Evolutionary conservation across 2,113 vertebrate genomes (phyloP).

Genomic region (Strigops habroptila): DNA sequence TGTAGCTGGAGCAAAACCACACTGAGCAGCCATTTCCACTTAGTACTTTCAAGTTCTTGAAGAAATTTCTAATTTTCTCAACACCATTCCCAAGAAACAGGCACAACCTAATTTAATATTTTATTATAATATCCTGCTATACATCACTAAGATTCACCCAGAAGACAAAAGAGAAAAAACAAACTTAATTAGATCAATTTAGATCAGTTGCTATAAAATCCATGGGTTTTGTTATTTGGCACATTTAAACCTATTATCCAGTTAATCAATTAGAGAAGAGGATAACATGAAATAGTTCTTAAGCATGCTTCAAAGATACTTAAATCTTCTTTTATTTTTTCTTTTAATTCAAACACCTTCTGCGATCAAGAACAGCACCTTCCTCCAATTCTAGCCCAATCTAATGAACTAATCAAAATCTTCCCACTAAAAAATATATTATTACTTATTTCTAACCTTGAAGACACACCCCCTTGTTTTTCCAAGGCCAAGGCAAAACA

Average conservation of each 20-base stretch:
- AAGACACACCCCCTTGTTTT: neutral
- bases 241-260: conserved; percentile 64
- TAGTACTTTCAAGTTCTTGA: neutral
- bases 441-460: neutral
- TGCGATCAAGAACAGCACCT: neutral
- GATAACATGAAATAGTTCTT: conserved; percentile 45
- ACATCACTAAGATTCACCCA: neutral
- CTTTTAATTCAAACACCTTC: neutral
- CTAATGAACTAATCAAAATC: neutral
- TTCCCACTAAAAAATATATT: neutral
- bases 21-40: neutral
- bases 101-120: neutral
- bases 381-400: neutral
- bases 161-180: neutral
- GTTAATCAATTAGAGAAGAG: conserved; percentile 60
- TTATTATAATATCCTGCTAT: neutral
- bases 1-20: neutral
- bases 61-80: neutral
- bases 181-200: conserved; percentile 56
- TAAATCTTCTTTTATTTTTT: conserved; percentile 26
- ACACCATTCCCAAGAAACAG: neutral
- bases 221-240: conserved; percentile 49
- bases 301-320: conserved; percentile 17
- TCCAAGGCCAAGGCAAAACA: neutral
- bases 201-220: conserved; percentile 48